Base-by-base conservation (phyloP, 2,797 vertebrate species). In the Amblyraja radiata region DNA sequence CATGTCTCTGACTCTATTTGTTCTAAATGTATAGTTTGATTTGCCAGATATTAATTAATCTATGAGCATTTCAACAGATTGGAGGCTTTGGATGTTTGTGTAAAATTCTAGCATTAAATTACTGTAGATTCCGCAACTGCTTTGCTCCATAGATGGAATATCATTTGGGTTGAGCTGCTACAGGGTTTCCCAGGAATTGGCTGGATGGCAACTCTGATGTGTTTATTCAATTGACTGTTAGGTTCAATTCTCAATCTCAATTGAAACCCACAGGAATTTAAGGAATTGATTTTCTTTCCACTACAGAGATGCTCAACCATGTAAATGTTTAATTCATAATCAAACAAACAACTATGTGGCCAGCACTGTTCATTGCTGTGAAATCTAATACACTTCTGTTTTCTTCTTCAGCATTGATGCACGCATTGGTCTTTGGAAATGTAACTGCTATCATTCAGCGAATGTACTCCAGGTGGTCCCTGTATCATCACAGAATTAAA, bases 381-480 rank as follows among this genome's bases (percentile, higher is more conserved):
- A 46, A 74, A 4, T 16, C 68, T 74, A 74, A 73, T 92, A 92
- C 39, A 18, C 71, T 54, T 46, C 25, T 74, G 21, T 46, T 46
- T 74, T 36, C 36, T 95, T 73, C n/a, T 91, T 63, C 83, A 99
- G 99, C 99, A 63, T 95, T 99, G 96, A 99, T 99, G 98, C 98
- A 99, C 0, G 98, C 98, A 92, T 95, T 99, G 96, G 98, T 99
- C 94, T 99, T 99, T 94, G 98, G 98, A 93, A 99, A 99, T 0
- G 98, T 99, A 95, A 99, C 98, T 0, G 98, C 98, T 74, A 99
- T 99, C 94, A 99, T 99, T 95, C 98, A 99, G 95, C 97, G 98
- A 95, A 98, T 99, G 98, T 99, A 99, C 95, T 99, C 98, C 2
- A 97, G 98, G 93, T 99, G 99, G 98, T 99, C 98, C 32, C 98